Evolutionary conservation across 1,140 invertebrate species (phyloP).

Genomic region (Magallana gigas): DNA sequence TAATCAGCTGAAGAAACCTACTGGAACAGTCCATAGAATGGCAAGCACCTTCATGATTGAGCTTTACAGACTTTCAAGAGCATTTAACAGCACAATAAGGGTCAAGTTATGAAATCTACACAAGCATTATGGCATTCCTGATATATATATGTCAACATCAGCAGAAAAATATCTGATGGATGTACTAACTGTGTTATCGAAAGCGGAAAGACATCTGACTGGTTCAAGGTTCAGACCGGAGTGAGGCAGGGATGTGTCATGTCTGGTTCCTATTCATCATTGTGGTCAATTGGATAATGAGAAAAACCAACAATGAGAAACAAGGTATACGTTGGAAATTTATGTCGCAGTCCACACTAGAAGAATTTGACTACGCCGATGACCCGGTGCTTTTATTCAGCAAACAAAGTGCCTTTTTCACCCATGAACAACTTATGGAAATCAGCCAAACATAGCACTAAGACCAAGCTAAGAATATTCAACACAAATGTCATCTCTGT

Average conservation of each 20-base stretch:
- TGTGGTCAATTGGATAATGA: neutral
- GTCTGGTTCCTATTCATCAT: neutral
- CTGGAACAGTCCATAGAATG: too few relatives aligned
- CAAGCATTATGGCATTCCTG: too few relatives aligned
- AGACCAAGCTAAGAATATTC: conserved; percentile 6
- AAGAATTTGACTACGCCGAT: too few relatives aligned
- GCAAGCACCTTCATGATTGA: too few relatives aligned
- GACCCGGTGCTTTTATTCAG: too few relatives aligned
- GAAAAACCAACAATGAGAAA: neutral
- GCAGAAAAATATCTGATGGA: neutral
- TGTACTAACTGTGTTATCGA: neutral
- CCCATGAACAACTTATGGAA: neutral
- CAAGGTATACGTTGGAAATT: neutral
- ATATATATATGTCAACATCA: too few relatives aligned
- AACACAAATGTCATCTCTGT: conserved; percentile 18
- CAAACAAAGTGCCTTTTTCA: neutral
- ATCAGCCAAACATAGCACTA: neutral
- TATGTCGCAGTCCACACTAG: neutral
- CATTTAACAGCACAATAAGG: too few relatives aligned
- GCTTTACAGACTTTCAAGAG: too few relatives aligned
- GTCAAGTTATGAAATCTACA: too few relatives aligned
- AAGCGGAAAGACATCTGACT: neutral
- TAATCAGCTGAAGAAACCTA: too few relatives aligned
- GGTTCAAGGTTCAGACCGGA: neutral
- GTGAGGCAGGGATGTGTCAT: neutral